phyloP scores from a whole-genome alignment of 2,797 vertebrate species.

The Pagetopsis macropterus region DNA sequence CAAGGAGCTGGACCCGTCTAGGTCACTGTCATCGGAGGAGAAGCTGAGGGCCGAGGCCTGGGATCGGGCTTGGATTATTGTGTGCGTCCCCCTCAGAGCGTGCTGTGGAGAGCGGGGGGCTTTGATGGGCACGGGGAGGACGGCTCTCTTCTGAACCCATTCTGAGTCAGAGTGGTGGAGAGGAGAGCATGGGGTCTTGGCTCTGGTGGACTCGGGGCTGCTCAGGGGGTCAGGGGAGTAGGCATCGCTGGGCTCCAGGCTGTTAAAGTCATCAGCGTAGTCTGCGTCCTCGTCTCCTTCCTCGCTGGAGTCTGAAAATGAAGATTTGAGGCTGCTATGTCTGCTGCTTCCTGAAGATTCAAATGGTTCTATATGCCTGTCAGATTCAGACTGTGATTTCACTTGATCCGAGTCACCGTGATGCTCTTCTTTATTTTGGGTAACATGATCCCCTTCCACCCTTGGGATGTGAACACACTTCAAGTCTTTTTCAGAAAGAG shows the following conservation, averaged over 20 bases:
- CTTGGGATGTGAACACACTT: constrained; percentile 57
- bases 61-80: constrained; percentile 61
- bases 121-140: constrained; percentile 78
- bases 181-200: constrained; percentile 53
- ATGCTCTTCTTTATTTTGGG: constrained; percentile 48
- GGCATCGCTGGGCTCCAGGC: constrained; percentile 77
- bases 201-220: constrained; percentile 71
- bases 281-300: constrained; percentile 72
- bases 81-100: constrained; percentile 69
- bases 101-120: constrained; percentile 82
- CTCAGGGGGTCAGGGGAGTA: constrained; percentile 66
- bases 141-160: constrained; percentile 58
- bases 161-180: constrained; percentile 63
- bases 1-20: constrained; percentile 27
- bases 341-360: constrained; percentile 53
- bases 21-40: constrained; percentile 66
- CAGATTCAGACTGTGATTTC: constrained; percentile 39
- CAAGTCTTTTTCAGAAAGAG: constrained; percentile 29
- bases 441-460: constrained; percentile 54
- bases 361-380: constrained; percentile 28
- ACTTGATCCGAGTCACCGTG: constrained; percentile 38
- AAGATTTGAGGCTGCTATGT: constrained; percentile 65
- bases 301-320: constrained; percentile 75
- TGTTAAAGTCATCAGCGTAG: constrained; percentile 88
- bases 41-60: constrained; percentile 68